Evolutionary conservation across 2,888 invertebrate genomes (phyloP).

Genomic region (Nemotelus pantherinus): DNA sequence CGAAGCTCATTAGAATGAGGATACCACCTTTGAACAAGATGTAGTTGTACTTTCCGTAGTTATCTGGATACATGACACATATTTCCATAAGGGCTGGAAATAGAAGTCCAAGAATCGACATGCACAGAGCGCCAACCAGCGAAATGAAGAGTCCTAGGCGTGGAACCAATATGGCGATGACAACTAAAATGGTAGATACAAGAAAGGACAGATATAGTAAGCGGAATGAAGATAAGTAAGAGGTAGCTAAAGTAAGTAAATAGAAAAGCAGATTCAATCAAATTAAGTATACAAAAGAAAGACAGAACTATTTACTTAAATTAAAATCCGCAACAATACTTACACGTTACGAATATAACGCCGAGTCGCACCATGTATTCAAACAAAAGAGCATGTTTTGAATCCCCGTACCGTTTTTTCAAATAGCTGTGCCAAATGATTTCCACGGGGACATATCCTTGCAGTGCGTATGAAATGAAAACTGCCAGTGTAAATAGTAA

Average conservation of each 20-base stretch:
- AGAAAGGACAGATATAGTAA: background rate
- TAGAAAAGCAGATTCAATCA: too few relatives aligned
- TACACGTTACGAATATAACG: slow-evolving; percentile 71
- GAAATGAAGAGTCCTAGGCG: slow-evolving; percentile 79
- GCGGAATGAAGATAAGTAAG: too few relatives aligned
- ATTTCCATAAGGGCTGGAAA: slow-evolving; percentile 81
- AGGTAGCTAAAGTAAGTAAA: too few relatives aligned
- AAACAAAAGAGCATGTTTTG: slow-evolving; percentile 62
- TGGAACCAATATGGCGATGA: slow-evolving; percentile 76
- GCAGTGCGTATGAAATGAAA: slow-evolving; percentile 84
- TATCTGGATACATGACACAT: slow-evolving; percentile 74
- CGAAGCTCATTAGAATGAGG: slow-evolving; percentile 70
- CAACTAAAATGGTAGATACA: slow-evolving; percentile 69
- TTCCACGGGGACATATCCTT: slow-evolving; percentile 88
- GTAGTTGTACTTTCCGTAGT: slow-evolving; percentile 65
- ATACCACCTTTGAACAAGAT: slow-evolving; percentile 67
- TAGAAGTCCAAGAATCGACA: slow-evolving; percentile 77
- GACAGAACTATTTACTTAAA: background rate
- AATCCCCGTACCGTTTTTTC: slow-evolving; percentile 61
- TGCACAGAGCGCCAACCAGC: slow-evolving; percentile 77
- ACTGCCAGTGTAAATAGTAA: slow-evolving; percentile 75
- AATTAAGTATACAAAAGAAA: too few relatives aligned
- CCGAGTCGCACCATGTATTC: slow-evolving; percentile 68
- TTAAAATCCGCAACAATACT: slow-evolving; percentile 56
- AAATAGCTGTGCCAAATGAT: slow-evolving; percentile 74